Base-by-base conservation (phyloP, 2,113 vertebrate genomes). In the Potamarius usumacintae region DNA sequence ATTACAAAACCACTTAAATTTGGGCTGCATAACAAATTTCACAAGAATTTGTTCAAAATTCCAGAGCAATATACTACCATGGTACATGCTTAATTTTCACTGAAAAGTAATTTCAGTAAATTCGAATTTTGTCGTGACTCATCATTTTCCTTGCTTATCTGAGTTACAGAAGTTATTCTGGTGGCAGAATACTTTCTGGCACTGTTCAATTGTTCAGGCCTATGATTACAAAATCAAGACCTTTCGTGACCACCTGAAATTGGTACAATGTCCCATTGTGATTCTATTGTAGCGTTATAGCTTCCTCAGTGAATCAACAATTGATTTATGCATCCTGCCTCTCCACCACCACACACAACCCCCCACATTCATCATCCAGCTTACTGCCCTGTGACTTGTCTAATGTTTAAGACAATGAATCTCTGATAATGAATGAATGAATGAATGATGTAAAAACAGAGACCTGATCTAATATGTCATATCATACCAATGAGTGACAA, bases 301-400 rank as follows among this genome's bases (percentile, higher is more conserved):
- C 94, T 95, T 96, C 95, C 95, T 93, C 88, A 93, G 93, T 94
- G 93, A 92, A 94, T 95, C 91, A 94, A 92, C 86, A 91, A 42
- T 81, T 89, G 90, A 94, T 94, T 93, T 94, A 95, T 94, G 91
- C 90, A 92, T 95, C 93, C 94, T 94, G 91, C 83, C 83, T 78
- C 86, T 88, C 72, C 58, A 78, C 48, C 27, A 78, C 34, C 55
- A 57, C 11, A 10, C 55, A 76, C 86, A 74, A 52, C 67, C 86
- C 65, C 34, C 86, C 76, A 89, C 87, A 94, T 93, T 95, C 92
- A 92, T 93, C 90, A 92, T 91, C 93, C 93, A 87, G 72, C 42
- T 42, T 42, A 42, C 42, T 86, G 57, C 62, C n/a, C n/a, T 89
- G 85, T 90, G 88, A 34, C 85, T 81, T 82, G 48, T 55, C 7